phyloP scores from a whole-genome alignment of 2,113 vertebrate genomes.

The Paradoxurus hermaphroditus region DNA sequence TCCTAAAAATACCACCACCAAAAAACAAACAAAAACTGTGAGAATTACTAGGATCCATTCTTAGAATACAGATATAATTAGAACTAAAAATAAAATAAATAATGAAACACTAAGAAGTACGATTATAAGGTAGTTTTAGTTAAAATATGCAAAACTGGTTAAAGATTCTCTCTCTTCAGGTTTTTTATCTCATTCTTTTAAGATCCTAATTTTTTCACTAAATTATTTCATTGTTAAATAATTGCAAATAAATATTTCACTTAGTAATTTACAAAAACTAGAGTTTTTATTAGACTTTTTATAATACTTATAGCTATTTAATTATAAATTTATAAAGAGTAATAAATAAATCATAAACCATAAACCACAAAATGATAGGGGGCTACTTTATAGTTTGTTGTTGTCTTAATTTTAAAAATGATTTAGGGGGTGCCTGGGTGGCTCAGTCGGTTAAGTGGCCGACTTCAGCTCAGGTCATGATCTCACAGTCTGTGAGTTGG shows the following conservation, averaged over 20 bases:
- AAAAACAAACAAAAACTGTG: neutral
- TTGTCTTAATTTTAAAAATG: neutral
- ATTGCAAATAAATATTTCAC: neutral
- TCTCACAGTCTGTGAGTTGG: too few relatives aligned
- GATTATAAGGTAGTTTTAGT: neutral
- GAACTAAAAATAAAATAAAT: neutral
- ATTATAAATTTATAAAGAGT: neutral
- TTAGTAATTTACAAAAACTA: neutral
- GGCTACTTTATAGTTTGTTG: neutral
- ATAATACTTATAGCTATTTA: neutral
- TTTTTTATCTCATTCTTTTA: neutral
- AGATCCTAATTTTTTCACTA: neutral
- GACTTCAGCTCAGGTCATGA: too few relatives aligned
- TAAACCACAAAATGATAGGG: neutral
- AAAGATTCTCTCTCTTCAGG: neutral
- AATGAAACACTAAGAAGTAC: neutral
- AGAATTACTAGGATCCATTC: neutral
- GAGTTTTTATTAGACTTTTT: neutral
- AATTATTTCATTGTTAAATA: neutral
- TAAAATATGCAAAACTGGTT: neutral
- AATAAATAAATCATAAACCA: neutral
- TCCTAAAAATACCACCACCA: neutral
- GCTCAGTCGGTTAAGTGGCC: too few relatives aligned
- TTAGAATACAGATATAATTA: neutral
- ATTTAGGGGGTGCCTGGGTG: too few relatives aligned